These are phyloP conservation scores for Rallus crepitans DNA, from an alignment of 2,797 vertebrate genomes.

Conservation along the genomic window DNA sequence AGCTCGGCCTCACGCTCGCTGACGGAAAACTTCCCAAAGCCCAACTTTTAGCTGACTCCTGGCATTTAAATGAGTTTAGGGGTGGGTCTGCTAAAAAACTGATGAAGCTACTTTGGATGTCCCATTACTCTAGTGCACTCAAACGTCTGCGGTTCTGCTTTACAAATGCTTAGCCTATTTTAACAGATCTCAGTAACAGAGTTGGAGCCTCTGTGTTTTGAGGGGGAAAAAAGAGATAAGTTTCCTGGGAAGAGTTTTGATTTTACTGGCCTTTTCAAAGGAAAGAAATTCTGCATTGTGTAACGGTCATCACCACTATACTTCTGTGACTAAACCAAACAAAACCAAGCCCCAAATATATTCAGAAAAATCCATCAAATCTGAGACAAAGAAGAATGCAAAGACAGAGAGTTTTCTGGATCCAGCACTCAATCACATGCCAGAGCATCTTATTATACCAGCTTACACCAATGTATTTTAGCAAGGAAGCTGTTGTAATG, in stretches of 20 bases:
- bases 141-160: not conserved
- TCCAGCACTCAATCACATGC: not conserved
- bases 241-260: not conserved
- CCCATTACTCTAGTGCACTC: not conserved
- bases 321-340: not conserved
- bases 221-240: not conserved
- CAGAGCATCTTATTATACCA: not conserved
- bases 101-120: not conserved
- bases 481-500: not conserved
- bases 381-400: not conserved
- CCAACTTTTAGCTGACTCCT: not conserved
- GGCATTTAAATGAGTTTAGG: not conserved
- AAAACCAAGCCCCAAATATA: not conserved
- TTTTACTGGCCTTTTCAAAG: not conserved
- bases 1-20: rapidly evolving
- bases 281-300: not conserved
- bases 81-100: not conserved
- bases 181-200: not conserved
- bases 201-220: not conserved
- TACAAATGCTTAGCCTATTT: not conserved
- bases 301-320: not conserved
- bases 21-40: not conserved
- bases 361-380: not conserved
- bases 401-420: not conserved
- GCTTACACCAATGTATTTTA: not conserved